These are phyloP conservation scores for Gobio gobio DNA, from an alignment of 2,113 vertebrate genomes.

Conservation along the genomic window DNA sequence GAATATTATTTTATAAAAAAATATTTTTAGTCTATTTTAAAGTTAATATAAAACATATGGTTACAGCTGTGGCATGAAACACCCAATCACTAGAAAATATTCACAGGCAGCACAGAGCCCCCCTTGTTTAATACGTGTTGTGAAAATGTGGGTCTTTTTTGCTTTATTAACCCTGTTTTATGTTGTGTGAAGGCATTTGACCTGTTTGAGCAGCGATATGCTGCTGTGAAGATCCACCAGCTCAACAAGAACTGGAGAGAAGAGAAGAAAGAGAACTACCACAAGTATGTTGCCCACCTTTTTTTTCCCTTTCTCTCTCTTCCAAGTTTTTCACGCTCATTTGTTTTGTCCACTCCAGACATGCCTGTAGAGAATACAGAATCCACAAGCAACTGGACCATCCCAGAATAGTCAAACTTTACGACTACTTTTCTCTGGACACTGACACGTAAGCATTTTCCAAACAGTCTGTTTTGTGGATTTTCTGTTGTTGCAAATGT, in stretches of 20 bases:
- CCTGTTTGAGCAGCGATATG: slow-evolving; percentile 97
- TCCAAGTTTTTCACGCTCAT: background rate
- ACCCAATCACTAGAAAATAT: background rate
- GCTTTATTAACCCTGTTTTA: background rate
- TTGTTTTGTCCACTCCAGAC: slow-evolving; percentile 73
- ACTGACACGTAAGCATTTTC: slow-evolving; percentile 92
- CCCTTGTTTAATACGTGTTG: background rate
- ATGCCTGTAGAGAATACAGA: slow-evolving; percentile 98
- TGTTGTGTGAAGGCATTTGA: slow-evolving; percentile 89
- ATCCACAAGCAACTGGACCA: slow-evolving; percentile 99
- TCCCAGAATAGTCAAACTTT: slow-evolving; percentile 98
- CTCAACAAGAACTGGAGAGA: slow-evolving; percentile 99
- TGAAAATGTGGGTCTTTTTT: background rate
- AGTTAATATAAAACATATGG: background rate
- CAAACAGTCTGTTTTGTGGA: too few species aligned
- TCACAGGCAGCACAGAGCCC: background rate
- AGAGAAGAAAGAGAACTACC: slow-evolving; percentile 99
- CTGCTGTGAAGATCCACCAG: slow-evolving; percentile 99
- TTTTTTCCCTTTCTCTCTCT: background rate
- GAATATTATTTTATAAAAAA: background rate
- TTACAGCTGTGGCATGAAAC: background rate
- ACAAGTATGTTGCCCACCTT: slow-evolving; percentile 83
- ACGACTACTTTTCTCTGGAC: slow-evolving; percentile 99
- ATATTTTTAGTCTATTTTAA: background rate
- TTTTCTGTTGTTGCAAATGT: background rate